A percentile compares a stretch with the other conserved stretches of the same genome.
Conservation (phyloP, 1,140 invertebrate species). For the Sarcophaga bullata region DNA sequence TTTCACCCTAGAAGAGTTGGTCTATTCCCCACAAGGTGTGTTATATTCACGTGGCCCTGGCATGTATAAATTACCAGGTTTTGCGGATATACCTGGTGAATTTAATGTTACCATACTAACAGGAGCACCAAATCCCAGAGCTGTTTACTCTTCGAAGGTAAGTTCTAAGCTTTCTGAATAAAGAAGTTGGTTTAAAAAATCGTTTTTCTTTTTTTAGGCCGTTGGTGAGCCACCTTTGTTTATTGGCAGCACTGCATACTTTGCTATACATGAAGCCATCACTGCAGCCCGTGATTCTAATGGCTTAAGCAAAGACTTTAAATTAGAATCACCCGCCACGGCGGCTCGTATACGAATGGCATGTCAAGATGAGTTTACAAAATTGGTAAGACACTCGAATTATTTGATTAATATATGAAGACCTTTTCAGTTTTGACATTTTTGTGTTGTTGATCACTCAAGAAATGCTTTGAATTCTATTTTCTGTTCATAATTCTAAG, state of each 20-base stretch:
- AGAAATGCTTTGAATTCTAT: no score
- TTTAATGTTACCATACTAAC: slow-evolving; percentile 94
- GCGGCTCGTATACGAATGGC: slow-evolving; percentile 89
- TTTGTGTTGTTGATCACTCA: no score
- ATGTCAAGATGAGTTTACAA: slow-evolving; percentile 86
- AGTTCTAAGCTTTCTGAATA: not conserved
- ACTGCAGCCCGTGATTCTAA: slow-evolving; percentile 78
- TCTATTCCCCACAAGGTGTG: slow-evolving; percentile 84
- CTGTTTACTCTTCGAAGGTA: slow-evolving; percentile 95
- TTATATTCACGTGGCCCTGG: slow-evolving; percentile 89
- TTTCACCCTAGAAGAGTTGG: slow-evolving; percentile 89
- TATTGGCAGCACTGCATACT: slow-evolving; percentile 85
- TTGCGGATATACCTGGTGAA: slow-evolving; percentile 87
- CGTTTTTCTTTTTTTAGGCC: slow-evolving; percentile 69
- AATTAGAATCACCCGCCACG: slow-evolving; percentile 87
- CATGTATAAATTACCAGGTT: slow-evolving; percentile 92
- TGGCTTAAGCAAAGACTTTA: slow-evolving; percentile 72
- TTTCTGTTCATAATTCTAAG: no score
- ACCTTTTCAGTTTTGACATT: no score
- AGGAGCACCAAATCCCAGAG: slow-evolving; percentile 85
- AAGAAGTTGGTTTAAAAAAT: not conserved
- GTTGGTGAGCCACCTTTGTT: slow-evolving; percentile 96
- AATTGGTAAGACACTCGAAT: slow-evolving; percentile 70
- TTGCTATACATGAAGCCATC: slow-evolving; percentile 92
- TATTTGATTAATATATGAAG: no score